Conservation (phyloP, 2,888 invertebrate species). For the Drosophila cyrtoloma region DNA sequence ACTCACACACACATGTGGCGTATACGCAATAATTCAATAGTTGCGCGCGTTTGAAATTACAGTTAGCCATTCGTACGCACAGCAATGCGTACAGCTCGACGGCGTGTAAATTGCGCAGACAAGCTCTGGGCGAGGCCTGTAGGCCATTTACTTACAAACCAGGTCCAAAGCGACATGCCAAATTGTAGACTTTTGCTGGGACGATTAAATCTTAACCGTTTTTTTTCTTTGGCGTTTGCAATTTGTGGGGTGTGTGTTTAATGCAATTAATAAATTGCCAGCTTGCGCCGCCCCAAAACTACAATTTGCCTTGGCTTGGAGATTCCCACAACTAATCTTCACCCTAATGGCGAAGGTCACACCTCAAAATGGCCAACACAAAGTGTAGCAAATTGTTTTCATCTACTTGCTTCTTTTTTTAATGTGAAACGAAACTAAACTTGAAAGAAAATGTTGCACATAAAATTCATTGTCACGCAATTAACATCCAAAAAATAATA, state of each 20-base stretch:
- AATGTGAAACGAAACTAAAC: constrained; percentile 36
- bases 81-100: constrained; percentile 66
- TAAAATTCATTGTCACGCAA: constrained; percentile 75
- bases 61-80: constrained; percentile 68
- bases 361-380: constrained; percentile 11
- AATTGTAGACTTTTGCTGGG: constrained; percentile 42
- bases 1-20: constrained; percentile 49
- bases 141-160: constrained; percentile 20
- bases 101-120: constrained; percentile 10
- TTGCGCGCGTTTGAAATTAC: constrained; percentile 69
- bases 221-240: constrained; percentile 10
- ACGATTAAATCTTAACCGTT: constrained; percentile 33
- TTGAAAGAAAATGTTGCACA: constrained; percentile 59
- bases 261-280: constrained; percentile 55
- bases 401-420: not conserved
- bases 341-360: constrained; percentile 41
- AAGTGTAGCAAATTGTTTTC: constrained; percentile 52
- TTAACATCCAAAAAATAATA: constrained; percentile 47
- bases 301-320: constrained; percentile 10
- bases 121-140: constrained; percentile 34
- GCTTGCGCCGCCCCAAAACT: constrained; percentile 12
- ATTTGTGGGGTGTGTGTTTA: constrained; percentile 44
- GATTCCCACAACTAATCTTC: constrained; percentile 30
- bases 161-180: constrained; percentile 48
- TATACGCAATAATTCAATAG: constrained; percentile 75